Evolutionary conservation across 2,888 invertebrate species (phyloP), one percentile per base, ranked within the genome.

Genomic region (Labia minor): DNA sequence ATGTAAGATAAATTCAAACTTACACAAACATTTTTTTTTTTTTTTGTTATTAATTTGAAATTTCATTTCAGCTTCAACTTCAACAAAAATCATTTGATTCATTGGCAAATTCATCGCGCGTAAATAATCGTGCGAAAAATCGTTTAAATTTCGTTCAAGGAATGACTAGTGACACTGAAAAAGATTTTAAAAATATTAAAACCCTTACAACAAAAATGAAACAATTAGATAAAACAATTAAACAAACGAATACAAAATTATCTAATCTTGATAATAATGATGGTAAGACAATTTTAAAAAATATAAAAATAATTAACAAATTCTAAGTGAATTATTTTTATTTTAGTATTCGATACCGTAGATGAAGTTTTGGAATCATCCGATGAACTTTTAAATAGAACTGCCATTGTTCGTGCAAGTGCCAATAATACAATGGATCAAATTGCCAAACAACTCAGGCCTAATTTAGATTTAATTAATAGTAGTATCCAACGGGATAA

Each of bases 1-100:
- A 76, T 74, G 78, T 78, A 68, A 63, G 62, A 16, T 14, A 14
- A 65, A 37, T 11, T 49, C 2, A 4, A 49, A 49, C 3, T 49
- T 64, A 67, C 26, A 26, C 8, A 6, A 6, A 26, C 26, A 61
- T 61, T 61, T 61, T 61, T 10, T 61, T 18, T 18, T 61, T 61
- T 18, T 26, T 26, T 26, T 26, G 26, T 26, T 26, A n/a, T n/a
- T 33, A 33, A 33, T 11, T n/a, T 49, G 6, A 49, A 8, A 49
- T 49, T 49, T 49, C n/a, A 4, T 49, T 10, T 33, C n/a, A 49
- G 49, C 16, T 49, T 11, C n/a, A 49, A 49, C 49, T 49, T 16
- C 49, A 49, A 14, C 49, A 49, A 16, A 49, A 49, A 49, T 49
- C 49, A 10, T 49, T 49, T 14, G 49, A 49, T 49, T 49, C 49